phyloP scores from a whole-genome alignment of 2,113 vertebrate genomes.

The Numida meleagris region DNA sequence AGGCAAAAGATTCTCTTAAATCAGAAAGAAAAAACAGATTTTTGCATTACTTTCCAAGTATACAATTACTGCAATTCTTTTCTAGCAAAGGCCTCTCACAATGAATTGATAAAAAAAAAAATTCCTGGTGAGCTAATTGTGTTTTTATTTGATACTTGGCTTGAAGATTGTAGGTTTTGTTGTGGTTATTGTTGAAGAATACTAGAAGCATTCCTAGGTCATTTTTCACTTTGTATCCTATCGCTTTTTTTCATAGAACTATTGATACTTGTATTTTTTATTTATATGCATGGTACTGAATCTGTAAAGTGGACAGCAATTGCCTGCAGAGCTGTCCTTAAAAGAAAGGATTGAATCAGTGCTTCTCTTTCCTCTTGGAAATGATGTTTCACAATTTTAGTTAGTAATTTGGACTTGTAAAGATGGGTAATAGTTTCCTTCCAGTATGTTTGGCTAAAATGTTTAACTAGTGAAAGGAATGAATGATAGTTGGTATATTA shows the following conservation, averaged over 20 bases:
- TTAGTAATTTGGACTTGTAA: background rate
- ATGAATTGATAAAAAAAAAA: background rate
- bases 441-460: background rate
- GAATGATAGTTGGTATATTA: background rate
- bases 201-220: background rate
- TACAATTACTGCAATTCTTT: background rate
- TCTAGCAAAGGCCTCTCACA: background rate
- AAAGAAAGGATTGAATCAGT: background rate
- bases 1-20: background rate
- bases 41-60: background rate
- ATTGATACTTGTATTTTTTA: background rate
- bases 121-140: background rate
- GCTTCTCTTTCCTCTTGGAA: background rate
- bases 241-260: background rate
- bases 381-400: background rate
- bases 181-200: background rate
- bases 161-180: background rate
- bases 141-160: background rate
- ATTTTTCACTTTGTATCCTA: background rate
- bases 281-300: background rate
- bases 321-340: background rate
- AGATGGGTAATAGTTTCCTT: background rate
- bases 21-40: background rate
- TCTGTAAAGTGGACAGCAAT: background rate
- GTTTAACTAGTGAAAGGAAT: background rate